Conservation (phyloP, 2,113 vertebrate species). For the Saguinus imperator region DNA sequence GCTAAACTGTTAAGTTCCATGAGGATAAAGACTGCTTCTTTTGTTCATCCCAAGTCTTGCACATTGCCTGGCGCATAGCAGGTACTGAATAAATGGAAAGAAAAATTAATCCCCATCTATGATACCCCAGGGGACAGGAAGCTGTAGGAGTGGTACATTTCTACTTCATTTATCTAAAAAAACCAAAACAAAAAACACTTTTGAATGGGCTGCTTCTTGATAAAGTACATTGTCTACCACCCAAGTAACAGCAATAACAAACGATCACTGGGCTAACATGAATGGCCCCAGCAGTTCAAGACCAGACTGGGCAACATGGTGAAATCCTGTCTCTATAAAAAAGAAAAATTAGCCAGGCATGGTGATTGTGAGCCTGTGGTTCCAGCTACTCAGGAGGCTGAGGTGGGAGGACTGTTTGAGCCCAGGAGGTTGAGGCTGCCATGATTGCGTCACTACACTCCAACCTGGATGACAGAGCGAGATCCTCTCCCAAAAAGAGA, state of each 20-base stretch:
- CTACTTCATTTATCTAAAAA: neutral
- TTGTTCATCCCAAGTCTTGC: neutral
- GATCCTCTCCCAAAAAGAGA: neutral
- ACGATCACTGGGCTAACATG: neutral
- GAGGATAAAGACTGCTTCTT: neutral
- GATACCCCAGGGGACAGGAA: neutral
- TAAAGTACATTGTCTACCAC: neutral
- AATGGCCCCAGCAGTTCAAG: neutral
- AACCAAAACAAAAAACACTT: neutral
- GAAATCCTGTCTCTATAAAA: neutral
- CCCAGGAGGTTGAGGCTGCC: neutral
- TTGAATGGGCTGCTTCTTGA: neutral
- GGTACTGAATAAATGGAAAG: neutral
- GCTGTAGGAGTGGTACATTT: neutral
- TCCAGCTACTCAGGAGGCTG: neutral
- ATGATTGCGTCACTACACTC: neutral
- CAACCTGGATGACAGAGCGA: neutral
- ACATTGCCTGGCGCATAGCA: neutral
- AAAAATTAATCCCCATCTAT: constrained; percentile 9
- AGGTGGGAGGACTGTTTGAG: neutral
- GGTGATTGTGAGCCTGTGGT: neutral
- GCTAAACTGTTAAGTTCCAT: neutral
- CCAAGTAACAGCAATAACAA: neutral
- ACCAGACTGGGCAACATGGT: neutral
- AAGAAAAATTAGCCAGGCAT: neutral